These are phyloP conservation scores for Leucophenga montana DNA, from an alignment of 2,888 invertebrate species.

Conservation along the genomic window DNA sequence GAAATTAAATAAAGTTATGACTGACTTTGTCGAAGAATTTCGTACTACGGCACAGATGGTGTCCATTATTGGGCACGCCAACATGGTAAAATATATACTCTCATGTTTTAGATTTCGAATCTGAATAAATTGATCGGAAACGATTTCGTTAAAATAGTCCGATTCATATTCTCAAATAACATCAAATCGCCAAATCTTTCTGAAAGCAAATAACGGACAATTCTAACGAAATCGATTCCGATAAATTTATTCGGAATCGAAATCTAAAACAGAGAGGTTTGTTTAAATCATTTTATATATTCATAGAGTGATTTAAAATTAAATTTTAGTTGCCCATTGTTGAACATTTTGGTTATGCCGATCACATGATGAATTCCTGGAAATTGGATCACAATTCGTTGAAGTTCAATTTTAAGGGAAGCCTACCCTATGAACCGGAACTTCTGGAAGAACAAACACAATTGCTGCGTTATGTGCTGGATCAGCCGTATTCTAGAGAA, in stretches of 20 bases:
- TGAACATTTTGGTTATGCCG: slow-evolving; percentile 92
- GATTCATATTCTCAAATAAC: too few relatives aligned
- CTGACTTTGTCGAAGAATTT: slow-evolving; percentile 93
- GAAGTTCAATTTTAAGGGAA: slow-evolving; percentile 78
- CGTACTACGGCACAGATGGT: slow-evolving; percentile 96
- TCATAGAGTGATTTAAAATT: too few relatives aligned
- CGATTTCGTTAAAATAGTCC: too few relatives aligned
- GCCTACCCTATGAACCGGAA: slow-evolving; percentile 91
- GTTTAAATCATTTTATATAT: too few relatives aligned
- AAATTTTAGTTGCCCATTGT: slow-evolving; percentile 83
- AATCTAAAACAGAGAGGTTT: too few relatives aligned
- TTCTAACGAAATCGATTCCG: too few relatives aligned
- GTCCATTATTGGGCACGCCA: slow-evolving; percentile 90
- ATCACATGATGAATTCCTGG: slow-evolving; percentile 94
- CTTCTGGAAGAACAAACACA: slow-evolving; percentile 90
- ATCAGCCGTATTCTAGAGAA: slow-evolving; percentile 95
- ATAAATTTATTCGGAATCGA: too few relatives aligned
- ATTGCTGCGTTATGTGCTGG: slow-evolving; percentile 89
- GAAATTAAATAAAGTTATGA: slow-evolving; percentile 89
- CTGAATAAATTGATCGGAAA: too few relatives aligned
- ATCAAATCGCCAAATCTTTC: too few relatives aligned
- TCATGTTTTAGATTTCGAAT: too few relatives aligned
- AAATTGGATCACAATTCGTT: slow-evolving; percentile 88
- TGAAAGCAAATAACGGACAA: too few relatives aligned
- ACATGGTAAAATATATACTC: slow-evolving; percentile 75